phyloP scores from a whole-genome alignment of 2,888 invertebrate species.

The Panzeria rudis region DNA sequence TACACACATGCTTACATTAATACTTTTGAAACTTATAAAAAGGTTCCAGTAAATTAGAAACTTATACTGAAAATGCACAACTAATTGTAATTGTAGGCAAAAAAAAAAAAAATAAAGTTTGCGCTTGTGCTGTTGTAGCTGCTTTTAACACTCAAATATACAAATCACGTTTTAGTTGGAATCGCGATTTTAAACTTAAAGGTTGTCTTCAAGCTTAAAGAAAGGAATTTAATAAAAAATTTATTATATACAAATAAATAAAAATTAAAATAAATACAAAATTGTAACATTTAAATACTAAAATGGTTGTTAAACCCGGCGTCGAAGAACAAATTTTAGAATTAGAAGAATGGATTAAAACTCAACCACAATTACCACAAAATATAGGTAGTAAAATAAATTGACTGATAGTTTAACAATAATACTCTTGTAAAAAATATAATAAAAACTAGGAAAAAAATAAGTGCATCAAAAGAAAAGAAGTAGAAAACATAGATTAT shows the following conservation, averaged over 20 bases:
- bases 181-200: slow-evolving; percentile 62
- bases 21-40: background rate
- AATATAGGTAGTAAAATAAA: slow-evolving; percentile 85
- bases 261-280: background rate
- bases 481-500: too few relatives aligned
- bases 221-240: background rate
- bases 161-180: slow-evolving; percentile 66
- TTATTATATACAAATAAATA: background rate
- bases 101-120: slow-evolving; percentile 19
- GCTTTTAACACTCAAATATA: slow-evolving; percentile 51
- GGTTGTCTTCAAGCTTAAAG: slow-evolving; percentile 36
- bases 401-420: too few relatives aligned
- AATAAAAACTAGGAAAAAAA: too few relatives aligned
- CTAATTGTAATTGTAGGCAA: background rate
- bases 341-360: slow-evolving; percentile 85
- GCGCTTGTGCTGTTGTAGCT: slow-evolving; percentile 27
- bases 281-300: slow-evolving; percentile 10
- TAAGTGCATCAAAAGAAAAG: too few relatives aligned
- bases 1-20: background rate
- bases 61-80: background rate
- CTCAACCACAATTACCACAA: slow-evolving; percentile 88
- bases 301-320: slow-evolving; percentile 70
- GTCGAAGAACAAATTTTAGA: slow-evolving; percentile 75
- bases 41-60: background rate
- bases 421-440: too few relatives aligned